Base-by-base conservation (phyloP, 2,113 vertebrate species). In the Falcunculus frontatus region DNA sequence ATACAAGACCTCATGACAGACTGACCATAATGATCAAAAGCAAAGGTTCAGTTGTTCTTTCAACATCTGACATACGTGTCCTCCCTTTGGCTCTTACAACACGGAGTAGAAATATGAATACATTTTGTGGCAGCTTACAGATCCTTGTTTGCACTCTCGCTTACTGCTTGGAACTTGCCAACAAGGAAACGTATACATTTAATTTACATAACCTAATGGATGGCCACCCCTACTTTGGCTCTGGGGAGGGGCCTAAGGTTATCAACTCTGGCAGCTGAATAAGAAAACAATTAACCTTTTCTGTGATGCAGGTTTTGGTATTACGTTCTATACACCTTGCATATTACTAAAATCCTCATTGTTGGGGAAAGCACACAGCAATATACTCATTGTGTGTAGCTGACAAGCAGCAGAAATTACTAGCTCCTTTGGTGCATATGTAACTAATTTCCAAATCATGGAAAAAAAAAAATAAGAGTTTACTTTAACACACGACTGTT, bases 331-430 rank as follows among this genome's bases (percentile, higher is more conserved):
- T 96, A 93, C 86, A 96, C 92, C 95, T 94, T 96, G 89, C 57
- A 87, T 97, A 95, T 93, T 95, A 95, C 87, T 87, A 95, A 97
- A 97, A 95, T 89, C 97, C 95, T 97, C 91, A 19, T 94, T 87
- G 82, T 92, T 79, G 74, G 73, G 90, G 95, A 96, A 95, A 94
- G 98, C 95, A 98, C 97, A 97, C 97, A 98, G 98, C 98, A 99
- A 98, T 99, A 98, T 97, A 84, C 96, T 97, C 98, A 98, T 97
- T 96, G 96, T 95, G 97, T 98, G 95, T 96, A 95, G 97, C 97
- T 82, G 96, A 90, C 95, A 95, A 85, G 90, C 95, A 79, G 95
- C 95, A 96, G 95, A 84, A 91, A 95, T 96, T 91, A 97, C 95
- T 96, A 96, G 96, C 96, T 98, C 97, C 97, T 98, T 94, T 97